Percentiles rank a stretch among this genome's conserved stretches.
Evolutionary conservation across 2,113 vertebrate genomes (phyloP).

Genomic region (Parus major): DNA sequence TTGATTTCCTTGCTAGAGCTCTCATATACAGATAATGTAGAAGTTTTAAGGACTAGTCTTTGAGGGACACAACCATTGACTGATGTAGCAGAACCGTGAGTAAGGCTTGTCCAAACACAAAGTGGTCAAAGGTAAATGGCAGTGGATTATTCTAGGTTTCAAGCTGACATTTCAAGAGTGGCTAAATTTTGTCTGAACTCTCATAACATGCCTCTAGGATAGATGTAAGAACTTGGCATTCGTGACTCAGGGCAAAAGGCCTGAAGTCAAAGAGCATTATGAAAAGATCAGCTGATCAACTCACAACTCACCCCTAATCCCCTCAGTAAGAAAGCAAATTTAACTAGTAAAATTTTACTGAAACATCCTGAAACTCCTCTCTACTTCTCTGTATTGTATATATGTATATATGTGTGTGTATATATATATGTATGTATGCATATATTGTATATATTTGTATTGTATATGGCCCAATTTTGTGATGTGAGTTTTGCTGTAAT

Average conservation of each 20-base stretch:
- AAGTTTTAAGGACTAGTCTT: not conserved
- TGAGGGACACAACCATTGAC: not conserved
- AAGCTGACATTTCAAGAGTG: not conserved
- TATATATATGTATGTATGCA: too few relatives aligned
- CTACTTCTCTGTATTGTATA: not conserved
- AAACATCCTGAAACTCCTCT: not conserved
- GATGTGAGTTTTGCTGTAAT: not conserved
- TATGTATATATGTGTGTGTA: too few relatives aligned
- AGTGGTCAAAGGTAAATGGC: not conserved
- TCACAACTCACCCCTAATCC: not conserved
- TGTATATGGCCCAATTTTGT: not conserved
- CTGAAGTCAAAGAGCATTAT: not conserved
- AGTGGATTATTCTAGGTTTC: not conserved
- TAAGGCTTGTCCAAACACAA: not conserved
- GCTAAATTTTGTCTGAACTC: not conserved
- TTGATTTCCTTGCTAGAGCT: not conserved
- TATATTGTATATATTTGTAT: too few relatives aligned
- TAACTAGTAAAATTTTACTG: not conserved
- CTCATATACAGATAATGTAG: not conserved
- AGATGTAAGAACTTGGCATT: not conserved
- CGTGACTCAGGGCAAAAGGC: not conserved
- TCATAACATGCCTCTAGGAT: fast-evolving
- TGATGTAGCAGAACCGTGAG: not conserved
- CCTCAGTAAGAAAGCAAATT: not conserved
- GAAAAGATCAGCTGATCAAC: not conserved